Conservation (phyloP, 2,797 vertebrate genomes). For the Scarus forsteni region DNA sequence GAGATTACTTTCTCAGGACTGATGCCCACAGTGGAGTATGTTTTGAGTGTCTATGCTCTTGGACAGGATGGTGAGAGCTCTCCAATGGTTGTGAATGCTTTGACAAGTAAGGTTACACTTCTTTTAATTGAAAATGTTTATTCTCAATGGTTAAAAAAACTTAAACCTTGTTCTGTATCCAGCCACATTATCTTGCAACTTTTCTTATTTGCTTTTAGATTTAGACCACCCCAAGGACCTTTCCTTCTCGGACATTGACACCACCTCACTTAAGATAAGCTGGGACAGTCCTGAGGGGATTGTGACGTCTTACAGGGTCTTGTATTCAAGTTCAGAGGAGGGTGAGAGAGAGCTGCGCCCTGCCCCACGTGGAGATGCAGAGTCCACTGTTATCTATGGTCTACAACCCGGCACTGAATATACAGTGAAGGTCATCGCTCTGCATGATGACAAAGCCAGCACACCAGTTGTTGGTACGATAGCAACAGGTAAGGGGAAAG, state of each 20-base stretch:
- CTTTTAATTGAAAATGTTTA: background rate
- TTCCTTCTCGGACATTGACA: conserved; percentile 94
- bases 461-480: conserved; percentile 92
- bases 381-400: conserved; percentile 90
- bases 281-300: conserved; percentile 97
- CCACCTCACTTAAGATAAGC: conserved; percentile 93
- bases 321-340: conserved; percentile 94
- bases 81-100: conserved; percentile 89
- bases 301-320: conserved; percentile 93
- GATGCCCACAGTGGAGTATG: conserved; percentile 93
- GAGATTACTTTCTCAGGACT: conserved; percentile 95
- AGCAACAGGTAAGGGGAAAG: conserved; percentile 89
- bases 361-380: conserved; percentile 89
- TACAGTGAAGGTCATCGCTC: conserved; percentile 95
- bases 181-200: background rate
- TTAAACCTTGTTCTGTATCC: background rate
- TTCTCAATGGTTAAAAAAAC: background rate
- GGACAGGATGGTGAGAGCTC: conserved; percentile 91
- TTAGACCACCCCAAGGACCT: conserved; percentile 96
- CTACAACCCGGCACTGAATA: conserved; percentile 98
- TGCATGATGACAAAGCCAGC: conserved; percentile 93
- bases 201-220: conserved; percentile 76
- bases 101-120: conserved; percentile 80
- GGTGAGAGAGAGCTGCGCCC: conserved; percentile 93
- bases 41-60: conserved; percentile 91